phyloP scores from a whole-genome alignment of 53 echinoderm and acorn worm genomes.

The Zoroaster sp. region DNA sequence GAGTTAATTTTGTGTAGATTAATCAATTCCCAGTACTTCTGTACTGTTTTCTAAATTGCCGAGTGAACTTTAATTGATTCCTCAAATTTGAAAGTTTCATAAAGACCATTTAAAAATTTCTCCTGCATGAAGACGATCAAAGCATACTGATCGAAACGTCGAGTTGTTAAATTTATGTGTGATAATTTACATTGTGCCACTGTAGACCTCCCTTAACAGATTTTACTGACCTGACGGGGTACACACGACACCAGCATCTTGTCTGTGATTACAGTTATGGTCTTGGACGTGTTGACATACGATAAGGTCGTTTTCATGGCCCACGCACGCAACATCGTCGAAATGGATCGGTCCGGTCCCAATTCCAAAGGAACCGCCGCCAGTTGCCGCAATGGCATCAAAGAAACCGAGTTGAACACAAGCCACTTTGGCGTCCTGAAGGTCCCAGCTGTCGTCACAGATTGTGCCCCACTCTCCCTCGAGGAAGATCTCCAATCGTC shows the following conservation, averaged over 20 bases:
- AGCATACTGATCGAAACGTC: too few species aligned
- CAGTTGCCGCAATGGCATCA: not conserved
- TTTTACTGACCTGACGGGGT: not conserved
- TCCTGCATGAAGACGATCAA: not conserved
- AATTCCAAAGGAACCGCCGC: not conserved
- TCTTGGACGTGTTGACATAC: not conserved
- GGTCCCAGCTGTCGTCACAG: conserved; percentile 33
- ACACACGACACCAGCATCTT: conserved; percentile 45
- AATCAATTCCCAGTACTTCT: too few species aligned
- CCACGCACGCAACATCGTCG: not conserved
- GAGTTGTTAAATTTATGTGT: not conserved
- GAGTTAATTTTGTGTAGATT: too few species aligned
- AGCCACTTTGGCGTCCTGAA: not conserved
- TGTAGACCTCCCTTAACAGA: not conserved
- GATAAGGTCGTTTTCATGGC: not conserved
- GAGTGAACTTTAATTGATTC: not conserved
- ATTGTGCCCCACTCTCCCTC: conserved; percentile 26
- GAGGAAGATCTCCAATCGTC: conserved; percentile 26
- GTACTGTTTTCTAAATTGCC: too few species aligned
- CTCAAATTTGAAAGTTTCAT: not conserved
- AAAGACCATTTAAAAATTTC: not conserved
- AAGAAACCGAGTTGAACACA: conserved; percentile 3
- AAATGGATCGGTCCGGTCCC: conserved; percentile 34
- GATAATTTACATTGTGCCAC: not conserved
- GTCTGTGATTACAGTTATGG: not conserved